phyloP scores from a whole-genome alignment of 2,113 vertebrate genomes.

The Empidonax traillii region DNA sequence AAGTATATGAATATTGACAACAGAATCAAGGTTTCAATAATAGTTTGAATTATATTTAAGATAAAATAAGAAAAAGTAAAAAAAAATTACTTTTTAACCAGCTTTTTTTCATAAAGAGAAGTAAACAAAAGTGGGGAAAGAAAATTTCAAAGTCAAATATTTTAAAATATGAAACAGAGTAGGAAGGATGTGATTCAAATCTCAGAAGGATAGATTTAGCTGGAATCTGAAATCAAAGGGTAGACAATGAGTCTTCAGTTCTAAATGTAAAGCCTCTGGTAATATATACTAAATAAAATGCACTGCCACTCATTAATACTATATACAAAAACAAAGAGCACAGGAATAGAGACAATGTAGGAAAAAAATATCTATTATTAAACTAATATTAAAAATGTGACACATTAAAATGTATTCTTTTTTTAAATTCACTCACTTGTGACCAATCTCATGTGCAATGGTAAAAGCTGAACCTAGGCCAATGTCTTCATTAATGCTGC shows the following conservation, averaged over 20 bases:
- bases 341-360: slow-evolving; percentile 36
- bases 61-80: background rate
- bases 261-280: background rate
- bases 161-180: slow-evolving; percentile 1
- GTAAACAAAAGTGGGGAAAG: background rate
- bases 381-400: slow-evolving; percentile 42
- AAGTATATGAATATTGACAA: background rate
- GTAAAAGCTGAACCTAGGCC: slow-evolving; percentile 98
- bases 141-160: background rate
- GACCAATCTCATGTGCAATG: slow-evolving; percentile 98
- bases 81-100: background rate
- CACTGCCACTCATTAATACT: background rate
- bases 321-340: slow-evolving; percentile 15
- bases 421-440: slow-evolving; percentile 93
- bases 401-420: slow-evolving; percentile 69
- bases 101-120: background rate
- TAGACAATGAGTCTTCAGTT: slow-evolving; percentile 13
- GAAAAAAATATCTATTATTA: slow-evolving; percentile 32
- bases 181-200: background rate
- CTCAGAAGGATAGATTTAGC: slow-evolving; percentile 18
- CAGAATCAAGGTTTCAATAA: slow-evolving; percentile 3
- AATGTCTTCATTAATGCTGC: slow-evolving; percentile 99
- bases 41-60: background rate
- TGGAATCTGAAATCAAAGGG: slow-evolving; percentile 3
- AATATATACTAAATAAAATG: background rate